A percentile compares a stretch with the other conserved stretches of the same genome.
Evolutionary conservation across 2,888 invertebrate species (phyloP).

Genomic region (Xylophagus ater): DNA sequence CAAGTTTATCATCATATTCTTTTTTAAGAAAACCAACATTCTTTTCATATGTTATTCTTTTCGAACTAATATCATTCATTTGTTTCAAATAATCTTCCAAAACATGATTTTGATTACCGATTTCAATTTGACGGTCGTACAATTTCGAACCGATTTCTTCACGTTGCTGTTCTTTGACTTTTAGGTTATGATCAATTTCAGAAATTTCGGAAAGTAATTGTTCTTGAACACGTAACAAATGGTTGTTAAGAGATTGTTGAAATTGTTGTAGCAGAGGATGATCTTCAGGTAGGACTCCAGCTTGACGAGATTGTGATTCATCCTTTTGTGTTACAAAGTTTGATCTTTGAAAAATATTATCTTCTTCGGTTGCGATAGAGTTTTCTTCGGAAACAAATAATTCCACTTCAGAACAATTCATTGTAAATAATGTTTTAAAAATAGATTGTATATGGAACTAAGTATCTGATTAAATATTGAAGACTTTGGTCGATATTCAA

Average conservation of each 20-base stretch:
- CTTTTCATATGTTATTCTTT: slow-evolving; percentile 34
- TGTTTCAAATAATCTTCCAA: slow-evolving; percentile 40
- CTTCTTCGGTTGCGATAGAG: no score
- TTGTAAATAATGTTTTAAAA: no score
- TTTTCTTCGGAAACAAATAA: no score
- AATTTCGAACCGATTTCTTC: slow-evolving; percentile 39
- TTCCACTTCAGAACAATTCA: no score
- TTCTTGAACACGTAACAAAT: slow-evolving; percentile 52
- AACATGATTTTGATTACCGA: slow-evolving; percentile 38
- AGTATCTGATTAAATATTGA: no score
- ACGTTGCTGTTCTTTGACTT: slow-evolving; percentile 28
- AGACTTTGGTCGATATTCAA: no score
- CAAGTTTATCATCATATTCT: slow-evolving; percentile 30
- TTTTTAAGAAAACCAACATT: slow-evolving; percentile 31
- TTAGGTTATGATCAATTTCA: slow-evolving; percentile 46
- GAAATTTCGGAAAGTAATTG: slow-evolving; percentile 54
- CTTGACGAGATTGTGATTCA: no score
- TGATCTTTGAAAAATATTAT: no score
- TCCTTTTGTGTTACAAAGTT: no score
- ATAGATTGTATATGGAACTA: no score
- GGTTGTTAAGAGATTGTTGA: slow-evolving; percentile 55
- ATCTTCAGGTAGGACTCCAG: slow-evolving; percentile 54
- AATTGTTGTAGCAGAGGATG: slow-evolving; percentile 65
- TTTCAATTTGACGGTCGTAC: slow-evolving; percentile 43
- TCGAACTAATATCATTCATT: slow-evolving; percentile 32